Evolutionary conservation across 2,113 vertebrate species (phyloP).

Genomic region (Scartelaos histophorus): DNA sequence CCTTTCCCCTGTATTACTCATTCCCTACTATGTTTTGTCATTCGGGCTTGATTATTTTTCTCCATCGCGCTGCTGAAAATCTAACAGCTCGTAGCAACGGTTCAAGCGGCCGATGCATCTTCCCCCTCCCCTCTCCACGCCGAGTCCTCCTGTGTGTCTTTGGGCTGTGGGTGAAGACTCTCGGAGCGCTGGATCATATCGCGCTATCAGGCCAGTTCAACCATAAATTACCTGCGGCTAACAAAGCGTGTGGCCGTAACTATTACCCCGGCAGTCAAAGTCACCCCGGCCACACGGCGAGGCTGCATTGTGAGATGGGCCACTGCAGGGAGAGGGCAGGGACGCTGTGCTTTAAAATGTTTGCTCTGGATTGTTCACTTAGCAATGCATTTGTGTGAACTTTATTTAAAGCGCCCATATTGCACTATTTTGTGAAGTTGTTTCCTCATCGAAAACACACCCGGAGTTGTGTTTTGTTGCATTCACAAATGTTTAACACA

Average conservation of each 20-base stretch:
- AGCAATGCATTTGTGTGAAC: neutral
- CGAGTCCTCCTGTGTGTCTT: slow-evolving; percentile 59
- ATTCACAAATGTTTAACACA: too few relatives aligned
- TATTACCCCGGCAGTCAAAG: slow-evolving; percentile 74
- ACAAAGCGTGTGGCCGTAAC: slow-evolving; percentile 74
- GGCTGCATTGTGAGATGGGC: slow-evolving; percentile 30
- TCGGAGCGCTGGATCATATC: slow-evolving; percentile 68
- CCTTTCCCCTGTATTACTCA: slow-evolving; percentile 59
- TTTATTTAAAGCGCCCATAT: too few relatives aligned
- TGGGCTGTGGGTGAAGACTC: slow-evolving; percentile 63
- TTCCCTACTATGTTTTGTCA: slow-evolving; percentile 33
- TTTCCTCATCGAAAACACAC: too few relatives aligned
- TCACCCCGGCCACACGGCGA: slow-evolving; percentile 59
- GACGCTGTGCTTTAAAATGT: neutral
- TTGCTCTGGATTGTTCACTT: neutral
- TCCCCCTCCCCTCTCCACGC: slow-evolving; percentile 14
- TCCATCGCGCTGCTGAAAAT: slow-evolving; percentile 14
- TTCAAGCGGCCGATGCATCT: slow-evolving; percentile 24
- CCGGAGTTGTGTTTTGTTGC: too few relatives aligned
- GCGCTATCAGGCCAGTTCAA: slow-evolving; percentile 70
- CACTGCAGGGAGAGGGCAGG: slow-evolving; percentile 11
- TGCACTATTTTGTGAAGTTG: too few relatives aligned
- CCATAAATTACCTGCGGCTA: slow-evolving; percentile 76
- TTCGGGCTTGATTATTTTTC: slow-evolving; percentile 43
- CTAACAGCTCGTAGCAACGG: slow-evolving; percentile 18